A percentile compares a stretch with the other conserved stretches of the same genome.
Evolutionary conservation across 2,797 vertebrate species (phyloP).

Genomic region (Leuciscus waleckii): DNA sequence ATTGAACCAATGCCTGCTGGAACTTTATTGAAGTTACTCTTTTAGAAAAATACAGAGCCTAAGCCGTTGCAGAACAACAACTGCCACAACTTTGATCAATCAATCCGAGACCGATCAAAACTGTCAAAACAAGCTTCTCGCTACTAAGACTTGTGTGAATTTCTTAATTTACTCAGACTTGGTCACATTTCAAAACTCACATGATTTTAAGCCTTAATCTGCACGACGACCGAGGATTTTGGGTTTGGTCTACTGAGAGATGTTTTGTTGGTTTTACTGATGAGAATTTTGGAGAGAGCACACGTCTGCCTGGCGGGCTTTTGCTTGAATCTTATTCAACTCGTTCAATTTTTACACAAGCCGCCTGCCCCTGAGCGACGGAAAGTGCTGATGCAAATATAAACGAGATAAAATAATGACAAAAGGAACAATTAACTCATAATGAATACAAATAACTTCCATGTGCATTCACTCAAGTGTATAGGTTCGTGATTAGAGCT

Average conservation of each 20-base stretch:
- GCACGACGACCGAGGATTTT: not conserved
- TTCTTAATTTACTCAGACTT: not conserved
- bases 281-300: slow-evolving; percentile 7
- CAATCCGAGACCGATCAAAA: not conserved
- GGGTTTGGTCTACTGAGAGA: slow-evolving; percentile 8
- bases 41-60: not conserved
- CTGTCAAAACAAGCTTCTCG: slow-evolving; percentile 8
- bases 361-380: not conserved
- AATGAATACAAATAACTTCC: slow-evolving; percentile 29
- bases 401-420: slow-evolving; percentile 3
- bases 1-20: slow-evolving; percentile 1
- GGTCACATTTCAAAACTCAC: slow-evolving; percentile 2
- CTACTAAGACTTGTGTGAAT: not conserved
- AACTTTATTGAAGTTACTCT: not conserved
- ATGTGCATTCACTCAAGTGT: not conserved
- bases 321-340: slow-evolving; percentile 8
- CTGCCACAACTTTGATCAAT: not conserved
- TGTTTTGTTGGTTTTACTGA: slow-evolving; percentile 42
- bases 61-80: slow-evolving; percentile 1
- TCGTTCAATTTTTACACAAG: slow-evolving; percentile 1
- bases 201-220: slow-evolving; percentile 5
- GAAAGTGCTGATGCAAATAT: slow-evolving; percentile 37
- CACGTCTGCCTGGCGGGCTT: not conserved
- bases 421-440: slow-evolving; percentile 27
- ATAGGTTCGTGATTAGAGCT: slow-evolving; percentile 17